Base-by-base conservation (phyloP, 2,113 vertebrate genomes). In the Condylura cristata region DNA sequence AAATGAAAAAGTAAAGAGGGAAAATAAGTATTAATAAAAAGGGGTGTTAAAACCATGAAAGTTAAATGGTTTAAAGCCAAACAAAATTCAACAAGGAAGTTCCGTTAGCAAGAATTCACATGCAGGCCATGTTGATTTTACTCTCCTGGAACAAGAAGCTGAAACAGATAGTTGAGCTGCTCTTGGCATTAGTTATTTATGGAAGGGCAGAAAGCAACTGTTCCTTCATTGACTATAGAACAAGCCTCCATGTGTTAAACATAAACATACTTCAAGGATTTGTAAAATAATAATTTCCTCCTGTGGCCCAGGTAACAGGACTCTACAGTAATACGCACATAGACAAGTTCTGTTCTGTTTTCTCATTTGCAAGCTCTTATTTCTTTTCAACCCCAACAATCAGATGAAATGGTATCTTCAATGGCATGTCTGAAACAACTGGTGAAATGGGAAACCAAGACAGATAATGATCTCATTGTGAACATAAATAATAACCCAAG, bases 161-260 rank as follows among this genome's bases (percentile, higher is more conserved):
- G 95, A 96, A 96, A 97, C 56, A 89, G 96, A 97, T 97, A 97
- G 94, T 93, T 85, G 88, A 56, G 48, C 92, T 85, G 76, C 74
- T 94, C 89, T 84, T 96, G 91, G 56, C 94, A 97, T 97, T 97
- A 95, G 92, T 97, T 97, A 97, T 97, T 97, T 96, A 97, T 97
- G 93, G 95, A 92, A 95, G 46, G 75, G 74, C 86, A 94, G 93
- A 97, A 97, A 96, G 89, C 94, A 96, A 95, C 97, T 93, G 86
- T 94, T 97, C 5, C 93, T 89, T 96, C 89, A 89, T 17, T 86
- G 94, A 91, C 83, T 84, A 37, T 34, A 20, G 24, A 94, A 91
- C 39, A 97, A 80, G 71, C 18, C 71, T 96, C 94, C 75, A 44
- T 30, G 0, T 83, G 66, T 92, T 94, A 93, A 95, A 86, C 83